Percentiles rank a stretch among this genome's conserved stretches.
These are phyloP conservation scores for Siderastrea radians DNA, from an alignment of 92 coral and sea anemone genomes.

Conservation along the genomic window DNA sequence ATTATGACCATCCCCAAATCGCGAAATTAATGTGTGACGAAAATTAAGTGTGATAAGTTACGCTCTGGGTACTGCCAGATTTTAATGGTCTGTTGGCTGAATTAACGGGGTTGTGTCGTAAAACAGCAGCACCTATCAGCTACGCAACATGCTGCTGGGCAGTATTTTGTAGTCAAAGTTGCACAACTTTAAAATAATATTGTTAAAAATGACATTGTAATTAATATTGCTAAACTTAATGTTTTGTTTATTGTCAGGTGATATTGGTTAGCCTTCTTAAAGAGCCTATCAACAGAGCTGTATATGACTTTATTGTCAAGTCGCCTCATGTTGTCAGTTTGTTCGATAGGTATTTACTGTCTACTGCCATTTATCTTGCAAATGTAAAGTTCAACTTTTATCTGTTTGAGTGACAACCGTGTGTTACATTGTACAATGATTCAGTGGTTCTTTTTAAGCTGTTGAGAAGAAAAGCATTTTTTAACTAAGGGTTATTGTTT, in stretches of 20 bases:
- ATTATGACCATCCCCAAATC: too few species aligned
- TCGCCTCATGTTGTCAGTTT: conserved; percentile 81
- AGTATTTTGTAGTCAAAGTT: too few species aligned
- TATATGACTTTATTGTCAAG: conserved; percentile 89
- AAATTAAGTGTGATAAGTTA: too few species aligned
- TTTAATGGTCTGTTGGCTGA: too few species aligned
- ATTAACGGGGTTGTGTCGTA: too few species aligned
- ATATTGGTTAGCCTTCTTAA: conserved; percentile 94
- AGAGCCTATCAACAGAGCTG: conserved; percentile 92
- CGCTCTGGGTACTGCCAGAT: too few species aligned
- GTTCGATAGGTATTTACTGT: conserved; percentile 84
- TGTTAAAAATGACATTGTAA: background rate
- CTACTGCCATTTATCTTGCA: background rate
- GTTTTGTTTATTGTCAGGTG: conserved; percentile 61
- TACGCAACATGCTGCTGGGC: too few species aligned
- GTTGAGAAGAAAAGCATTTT: background rate
- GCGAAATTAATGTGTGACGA: too few species aligned
- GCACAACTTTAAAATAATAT: too few species aligned
- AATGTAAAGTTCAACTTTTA: too few species aligned
- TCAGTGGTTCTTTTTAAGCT: too few species aligned
- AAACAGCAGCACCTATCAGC: too few species aligned
- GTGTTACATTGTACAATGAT: background rate
- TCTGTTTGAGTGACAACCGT: background rate
- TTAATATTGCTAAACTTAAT: background rate
- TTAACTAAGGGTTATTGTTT: background rate